Base-by-base conservation (phyloP, 2,113 vertebrate species). In the Halichoeres trimaculatus region DNA sequence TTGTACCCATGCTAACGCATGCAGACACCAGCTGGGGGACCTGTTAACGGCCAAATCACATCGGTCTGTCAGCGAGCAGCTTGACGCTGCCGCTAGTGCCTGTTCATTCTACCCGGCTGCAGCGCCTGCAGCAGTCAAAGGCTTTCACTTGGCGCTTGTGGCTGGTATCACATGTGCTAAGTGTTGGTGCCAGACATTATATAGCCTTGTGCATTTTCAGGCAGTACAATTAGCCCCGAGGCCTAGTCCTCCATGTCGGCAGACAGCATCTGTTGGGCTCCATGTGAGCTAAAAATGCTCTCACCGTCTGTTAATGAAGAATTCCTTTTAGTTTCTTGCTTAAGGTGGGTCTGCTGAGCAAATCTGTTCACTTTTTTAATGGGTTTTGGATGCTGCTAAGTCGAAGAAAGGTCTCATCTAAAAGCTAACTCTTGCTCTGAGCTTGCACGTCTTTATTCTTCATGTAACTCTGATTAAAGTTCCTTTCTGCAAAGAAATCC, bases 21-120 rank as follows among this genome's bases (percentile, higher is more conserved):
- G 74, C 83, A 84, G 76, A 89, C 88, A 58, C 84, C 87, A 91
- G 87, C 90, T 90, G 89, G 73, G 38, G 78, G 68, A 83, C 74
- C 80, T 89, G 89, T 86, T 89, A 88, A 91, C 87, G 89, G 80
- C 74, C 81, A 71, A 86, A 78, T 50, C 69, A 62, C 80, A 58
- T 63, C 26, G 78, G 78, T 87, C 80, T 87, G 84, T 90, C 85
- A 80, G 76, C 64, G 85, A 83, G 58, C 77, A 85, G 85, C 70
- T 82, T 74, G 67, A 72, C 12, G 41, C 85, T 23, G 48, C 50
- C 50, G 77, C 77, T 76, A 76, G n/a, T n/a, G n/a, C n/a, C 81
- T 86, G 81, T 76, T 81, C 78, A 59, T 74, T 80, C 74, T 26
- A 47, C 36, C 4, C 34, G 17, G 51, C 68, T 63, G 43, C 74